Conservation (phyloP, 2,888 invertebrate species). For the Silvanus unidentatus region DNA sequence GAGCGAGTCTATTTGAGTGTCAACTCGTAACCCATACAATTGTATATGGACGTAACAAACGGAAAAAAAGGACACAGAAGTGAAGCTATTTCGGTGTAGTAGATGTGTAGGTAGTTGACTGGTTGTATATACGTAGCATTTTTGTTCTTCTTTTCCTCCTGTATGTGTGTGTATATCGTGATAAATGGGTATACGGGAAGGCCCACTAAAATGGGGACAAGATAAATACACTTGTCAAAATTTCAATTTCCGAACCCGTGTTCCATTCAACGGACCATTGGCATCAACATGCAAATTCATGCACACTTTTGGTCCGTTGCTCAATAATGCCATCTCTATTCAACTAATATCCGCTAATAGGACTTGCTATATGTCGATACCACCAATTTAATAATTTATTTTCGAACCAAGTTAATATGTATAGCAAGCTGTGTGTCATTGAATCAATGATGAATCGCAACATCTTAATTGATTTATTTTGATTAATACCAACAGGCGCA, state of each 20-base stretch:
- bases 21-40: no score
- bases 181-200: slow-evolving; percentile 34
- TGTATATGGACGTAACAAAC: no score
- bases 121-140: no score
- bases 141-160: no score
- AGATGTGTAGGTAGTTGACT: no score
- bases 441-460: slow-evolving; percentile 8
- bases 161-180: slow-evolving; percentile 24
- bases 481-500: no score
- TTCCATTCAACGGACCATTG: slow-evolving; percentile 32
- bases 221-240: slow-evolving; percentile 46
- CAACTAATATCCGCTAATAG: slow-evolving; percentile 14
- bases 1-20: no score
- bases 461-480: slow-evolving; percentile 12
- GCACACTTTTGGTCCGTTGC: slow-evolving; percentile 15
- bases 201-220: slow-evolving; percentile 29
- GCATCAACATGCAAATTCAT: slow-evolving; percentile 37
- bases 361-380: slow-evolving; percentile 5
- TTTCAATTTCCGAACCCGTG: slow-evolving; percentile 44
- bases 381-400: slow-evolving; percentile 5
- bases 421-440: slow-evolving; percentile 9
- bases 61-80: no score
- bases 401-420: slow-evolving; percentile 3
- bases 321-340: slow-evolving; percentile 7
- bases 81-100: no score